These are phyloP conservation scores for Scolopax mira DNA, from an alignment of 2,113 vertebrate genomes.

Conservation along the genomic window DNA sequence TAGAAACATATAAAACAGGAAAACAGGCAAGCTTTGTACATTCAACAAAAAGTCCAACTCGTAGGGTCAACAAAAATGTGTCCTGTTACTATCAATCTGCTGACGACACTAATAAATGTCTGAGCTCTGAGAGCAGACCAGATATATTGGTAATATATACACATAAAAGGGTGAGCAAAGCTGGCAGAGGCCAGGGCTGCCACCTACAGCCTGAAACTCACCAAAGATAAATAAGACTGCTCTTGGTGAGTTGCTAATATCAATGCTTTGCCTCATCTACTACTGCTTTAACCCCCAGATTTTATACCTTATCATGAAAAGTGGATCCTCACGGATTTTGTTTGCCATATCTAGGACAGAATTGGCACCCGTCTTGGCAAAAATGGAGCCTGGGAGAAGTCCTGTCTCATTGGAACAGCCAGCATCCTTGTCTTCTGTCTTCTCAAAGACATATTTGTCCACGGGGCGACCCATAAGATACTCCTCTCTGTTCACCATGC, in stretches of 20 bases:
- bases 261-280: background rate
- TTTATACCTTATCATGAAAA: slow-evolving; percentile 90
- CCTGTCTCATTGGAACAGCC: slow-evolving; percentile 87
- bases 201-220: background rate
- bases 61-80: background rate
- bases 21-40: too few relatives aligned
- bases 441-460: slow-evolving; percentile 91
- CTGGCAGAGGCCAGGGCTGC: background rate
- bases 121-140: background rate
- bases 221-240: too few relatives aligned
- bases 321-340: slow-evolving; percentile 95
- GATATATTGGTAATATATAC: too few relatives aligned
- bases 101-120: fast-evolving
- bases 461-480: slow-evolving; percentile 93
- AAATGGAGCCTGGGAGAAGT: slow-evolving; percentile 92
- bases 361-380: slow-evolving; percentile 77
- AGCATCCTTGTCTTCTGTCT: slow-evolving; percentile 84
- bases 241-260: fast-evolving
- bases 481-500: slow-evolving; percentile 92
- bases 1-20: background rate
- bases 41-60: too few relatives aligned
- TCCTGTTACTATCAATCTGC: background rate
- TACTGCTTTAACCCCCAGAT: background rate
- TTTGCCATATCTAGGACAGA: slow-evolving; percentile 91
- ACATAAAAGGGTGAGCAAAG: background rate